Base-by-base conservation (phyloP, 2,888 invertebrate species). In the Melanotus villosus region DNA sequence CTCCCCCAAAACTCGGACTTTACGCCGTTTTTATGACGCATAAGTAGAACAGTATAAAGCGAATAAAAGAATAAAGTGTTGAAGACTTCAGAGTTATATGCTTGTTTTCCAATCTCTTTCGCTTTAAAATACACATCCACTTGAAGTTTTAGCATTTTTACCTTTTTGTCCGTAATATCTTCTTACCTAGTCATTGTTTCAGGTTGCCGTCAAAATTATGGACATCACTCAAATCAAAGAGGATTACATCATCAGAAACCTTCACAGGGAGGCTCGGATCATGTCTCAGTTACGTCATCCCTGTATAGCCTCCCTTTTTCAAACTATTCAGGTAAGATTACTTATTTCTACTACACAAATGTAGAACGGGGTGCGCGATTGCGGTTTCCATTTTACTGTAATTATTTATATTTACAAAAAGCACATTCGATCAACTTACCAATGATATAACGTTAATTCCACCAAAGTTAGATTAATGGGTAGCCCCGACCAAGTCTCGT, bases 201-300 rank as follows among this genome's bases (percentile, higher is more conserved):
- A 90, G 90, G 92, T 93, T 78, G 93, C 93, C 12, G 88, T 93
- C 65, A 93, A 93, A 84, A 88, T 93, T 77, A 92, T 93, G 80
- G 92, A 93, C 82, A 86, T 90, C 70, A 88, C 89, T 45, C 87
- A 88, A 77, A 90, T 93, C 77, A 90, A 90, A 76, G 92, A 93
- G 80, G 91, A 91, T 71, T 93, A 93, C 81, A 90, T 92, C 0
- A 87, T 90, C 7, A 88, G 89, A 66, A 91, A 93, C 85, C 84
- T 93, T 68, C 90, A 91, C 78, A 86, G 93, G 34, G 93, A 93
- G 82, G 92, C 92, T 1, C 86, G 88, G 54, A 89, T 93, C 47
- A 88, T 93, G 87, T 88, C 91, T 2, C 88, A 89, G 75, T 85
- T 93, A 58, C 87, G 90, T 47, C 93, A 93, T 81, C 92, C 92